phyloP scores from a whole-genome alignment of 2,888 invertebrate species.

The Halictus ligatus region DNA sequence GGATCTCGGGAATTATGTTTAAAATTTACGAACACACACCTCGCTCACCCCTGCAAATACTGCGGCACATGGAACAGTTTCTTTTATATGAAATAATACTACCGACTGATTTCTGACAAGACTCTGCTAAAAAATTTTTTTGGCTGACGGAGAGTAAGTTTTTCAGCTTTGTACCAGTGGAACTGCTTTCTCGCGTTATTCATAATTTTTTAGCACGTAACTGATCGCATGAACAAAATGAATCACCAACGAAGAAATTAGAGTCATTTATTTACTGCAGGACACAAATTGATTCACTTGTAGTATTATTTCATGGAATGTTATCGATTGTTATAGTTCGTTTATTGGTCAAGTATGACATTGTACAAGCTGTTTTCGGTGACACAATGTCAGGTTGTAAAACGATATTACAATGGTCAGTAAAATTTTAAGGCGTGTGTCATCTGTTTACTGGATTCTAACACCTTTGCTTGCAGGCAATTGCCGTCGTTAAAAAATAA shows the following conservation, averaged over 20 bases:
- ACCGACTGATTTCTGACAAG: not conserved
- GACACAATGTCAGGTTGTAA: not conserved
- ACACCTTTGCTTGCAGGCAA: not conserved
- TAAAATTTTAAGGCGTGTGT: not conserved
- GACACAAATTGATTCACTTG: no score
- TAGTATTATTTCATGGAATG: not conserved
- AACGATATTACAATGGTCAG: not conserved
- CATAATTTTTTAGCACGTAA: not conserved
- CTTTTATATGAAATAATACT: not conserved
- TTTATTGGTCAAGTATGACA: not conserved
- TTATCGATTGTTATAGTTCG: not conserved
- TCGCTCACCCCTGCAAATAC: not conserved
- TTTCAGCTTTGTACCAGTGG: not conserved
- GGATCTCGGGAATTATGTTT: slow-evolving; percentile 58
- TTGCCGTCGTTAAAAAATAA: not conserved
- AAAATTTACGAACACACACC: slow-evolving; percentile 36
- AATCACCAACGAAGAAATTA: no score
- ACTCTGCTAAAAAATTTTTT: not conserved
- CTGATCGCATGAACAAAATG: no score
- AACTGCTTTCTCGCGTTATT: not conserved
- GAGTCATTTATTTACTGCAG: no score
- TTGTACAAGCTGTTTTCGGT: not conserved
- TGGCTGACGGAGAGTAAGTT: not conserved
- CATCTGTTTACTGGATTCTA: not conserved
- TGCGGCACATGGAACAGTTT: not conserved